These are phyloP conservation scores for Copidosoma aretas DNA, from an alignment of 2,888 invertebrate species.

Conservation along the genomic window DNA sequence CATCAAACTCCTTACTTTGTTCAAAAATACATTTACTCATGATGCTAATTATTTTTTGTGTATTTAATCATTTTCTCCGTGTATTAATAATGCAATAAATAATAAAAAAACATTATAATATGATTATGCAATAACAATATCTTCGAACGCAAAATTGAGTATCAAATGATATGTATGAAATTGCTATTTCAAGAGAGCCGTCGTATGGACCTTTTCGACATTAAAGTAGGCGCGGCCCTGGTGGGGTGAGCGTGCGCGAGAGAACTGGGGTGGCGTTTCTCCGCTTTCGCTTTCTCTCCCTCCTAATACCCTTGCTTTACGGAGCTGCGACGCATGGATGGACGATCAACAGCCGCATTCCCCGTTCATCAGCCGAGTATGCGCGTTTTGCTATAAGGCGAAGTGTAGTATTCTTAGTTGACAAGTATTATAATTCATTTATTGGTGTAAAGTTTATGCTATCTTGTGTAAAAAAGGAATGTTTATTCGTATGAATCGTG, in stretches of 20 bases:
- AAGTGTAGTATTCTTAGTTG: no score
- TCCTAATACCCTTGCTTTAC: constrained; percentile 30
- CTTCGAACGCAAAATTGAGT: not conserved
- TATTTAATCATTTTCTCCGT: not conserved
- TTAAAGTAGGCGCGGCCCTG: constrained; percentile 55
- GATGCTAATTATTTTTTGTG: not conserved
- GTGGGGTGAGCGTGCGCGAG: constrained; percentile 53
- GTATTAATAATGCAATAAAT: not conserved
- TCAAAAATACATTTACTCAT: not conserved
- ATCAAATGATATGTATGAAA: not conserved
- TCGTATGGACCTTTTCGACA: constrained; percentile 33
- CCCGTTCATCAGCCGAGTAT: constrained; percentile 42
- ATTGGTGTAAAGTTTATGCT: no score
- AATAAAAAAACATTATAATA: not conserved
- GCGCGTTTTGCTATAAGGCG: no score
- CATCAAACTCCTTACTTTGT: no score
- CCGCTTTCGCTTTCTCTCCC: constrained; percentile 34
- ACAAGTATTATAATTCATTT: no score
- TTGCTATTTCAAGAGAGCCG: not conserved
- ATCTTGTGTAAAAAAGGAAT: no score
- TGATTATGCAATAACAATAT: not conserved
- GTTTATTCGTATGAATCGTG: no score
- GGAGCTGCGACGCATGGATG: constrained; percentile 43
- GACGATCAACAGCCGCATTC: constrained; percentile 51
- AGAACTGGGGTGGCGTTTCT: constrained; percentile 48